Percentiles rank a stretch among this genome's conserved stretches.
phyloP scores from a whole-genome alignment of 2,113 vertebrate genomes.

The Takifugu bimaculatus region DNA sequence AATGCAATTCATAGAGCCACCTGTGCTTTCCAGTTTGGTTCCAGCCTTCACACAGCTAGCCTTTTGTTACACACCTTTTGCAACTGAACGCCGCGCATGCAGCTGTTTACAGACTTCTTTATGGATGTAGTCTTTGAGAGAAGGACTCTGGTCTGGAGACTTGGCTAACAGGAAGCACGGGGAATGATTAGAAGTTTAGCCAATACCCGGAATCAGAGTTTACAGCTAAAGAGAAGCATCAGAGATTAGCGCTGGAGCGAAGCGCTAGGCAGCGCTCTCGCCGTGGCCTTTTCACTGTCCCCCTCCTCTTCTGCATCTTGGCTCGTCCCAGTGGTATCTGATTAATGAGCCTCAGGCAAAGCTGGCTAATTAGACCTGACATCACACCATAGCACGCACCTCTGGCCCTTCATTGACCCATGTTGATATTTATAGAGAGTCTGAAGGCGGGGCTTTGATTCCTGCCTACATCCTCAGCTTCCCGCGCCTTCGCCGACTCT shows the following conservation, averaged over 20 bases:
- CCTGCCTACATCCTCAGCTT: no score
- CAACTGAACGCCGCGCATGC: no score
- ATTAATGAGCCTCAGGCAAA: slow-evolving; percentile 64
- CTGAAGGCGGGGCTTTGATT: background rate
- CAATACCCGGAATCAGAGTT: no score
- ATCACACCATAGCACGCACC: slow-evolving; percentile 56
- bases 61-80: no score
- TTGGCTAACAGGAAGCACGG: no score
- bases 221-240: no score
- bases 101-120: no score
- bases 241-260: slow-evolving; percentile 3
- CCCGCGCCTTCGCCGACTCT: background rate
- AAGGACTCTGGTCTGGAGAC: no score
- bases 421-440: slow-evolving; percentile 25
- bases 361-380: slow-evolving; percentile 70
- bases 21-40: background rate
- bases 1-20: background rate
- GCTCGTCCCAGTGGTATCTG: slow-evolving; percentile 48
- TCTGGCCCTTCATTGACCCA: slow-evolving; percentile 30
- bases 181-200: no score
- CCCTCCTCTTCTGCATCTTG: slow-evolving; percentile 18
- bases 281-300: slow-evolving; percentile 45
- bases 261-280: slow-evolving; percentile 38
- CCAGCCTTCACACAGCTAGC: no score
- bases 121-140: no score